Evolutionary conservation across 1,140 invertebrate genomes (phyloP).

Genomic region (Drosophila nikananu): DNA sequence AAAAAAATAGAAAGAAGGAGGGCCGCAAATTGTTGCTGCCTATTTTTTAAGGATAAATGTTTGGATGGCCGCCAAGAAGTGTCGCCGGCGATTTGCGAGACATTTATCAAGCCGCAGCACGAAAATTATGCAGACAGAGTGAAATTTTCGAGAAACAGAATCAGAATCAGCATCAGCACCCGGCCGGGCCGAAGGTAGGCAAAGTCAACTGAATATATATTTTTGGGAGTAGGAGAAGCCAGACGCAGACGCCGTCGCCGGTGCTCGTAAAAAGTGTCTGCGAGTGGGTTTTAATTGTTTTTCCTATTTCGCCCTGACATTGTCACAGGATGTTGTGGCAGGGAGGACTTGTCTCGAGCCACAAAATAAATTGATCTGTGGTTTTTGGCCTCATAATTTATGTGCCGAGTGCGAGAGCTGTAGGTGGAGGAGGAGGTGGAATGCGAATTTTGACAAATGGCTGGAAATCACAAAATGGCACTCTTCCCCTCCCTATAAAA

Average conservation of each 20-base stretch:
- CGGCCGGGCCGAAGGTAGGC: constrained; percentile 61
- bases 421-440: background rate
- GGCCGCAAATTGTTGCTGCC: constrained; percentile 48
- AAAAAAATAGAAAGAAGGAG: background rate
- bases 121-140: constrained; percentile 48
- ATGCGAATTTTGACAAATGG: constrained; percentile 75
- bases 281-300: constrained; percentile 76
- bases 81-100: constrained; percentile 71
- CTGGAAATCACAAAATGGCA: constrained; percentile 56
- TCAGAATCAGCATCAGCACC: constrained; percentile 18
- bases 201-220: constrained; percentile 55
- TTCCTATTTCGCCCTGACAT: constrained; percentile 41
- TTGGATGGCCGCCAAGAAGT: constrained; percentile 72
- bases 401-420: constrained; percentile 25
- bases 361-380: constrained; percentile 82
- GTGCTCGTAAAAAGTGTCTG: constrained; percentile 64
- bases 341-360: constrained; percentile 55
- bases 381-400: constrained; percentile 74
- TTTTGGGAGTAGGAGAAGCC: background rate
- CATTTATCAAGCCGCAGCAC: constrained; percentile 66
- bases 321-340: constrained; percentile 29
- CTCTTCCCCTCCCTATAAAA: constrained; percentile 1
- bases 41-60: constrained; percentile 56
- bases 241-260: constrained; percentile 44
- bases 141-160: constrained; percentile 48